A percentile compares a stretch with the other conserved stretches of the same genome.
Evolutionary conservation across 1,140 invertebrate genomes (phyloP).

Genomic region (Brachionus sp.): DNA sequence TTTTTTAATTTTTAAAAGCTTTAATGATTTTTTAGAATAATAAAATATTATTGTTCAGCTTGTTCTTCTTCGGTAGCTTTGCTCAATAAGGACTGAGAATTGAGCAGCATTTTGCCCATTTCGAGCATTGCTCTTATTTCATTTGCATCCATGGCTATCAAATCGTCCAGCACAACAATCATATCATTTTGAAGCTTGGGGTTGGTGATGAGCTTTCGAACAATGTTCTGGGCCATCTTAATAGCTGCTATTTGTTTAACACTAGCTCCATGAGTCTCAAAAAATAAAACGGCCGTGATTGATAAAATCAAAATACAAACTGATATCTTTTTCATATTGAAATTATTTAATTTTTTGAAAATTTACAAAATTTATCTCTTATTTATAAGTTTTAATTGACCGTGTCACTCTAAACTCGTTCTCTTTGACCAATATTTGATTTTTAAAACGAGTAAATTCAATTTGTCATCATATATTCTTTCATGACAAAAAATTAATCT

Average conservation of each 20-base stretch:
- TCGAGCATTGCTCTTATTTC: slow-evolving; percentile 5
- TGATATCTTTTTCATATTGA: background rate
- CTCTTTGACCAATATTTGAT: background rate
- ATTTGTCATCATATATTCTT: background rate
- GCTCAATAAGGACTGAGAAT: background rate
- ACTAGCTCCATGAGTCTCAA: background rate
- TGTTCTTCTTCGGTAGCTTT: background rate
- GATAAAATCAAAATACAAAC: background rate
- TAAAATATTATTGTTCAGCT: background rate
- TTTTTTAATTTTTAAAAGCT: background rate
- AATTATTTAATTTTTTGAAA: background rate
- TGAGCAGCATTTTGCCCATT: background rate
- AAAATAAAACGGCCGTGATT: background rate
- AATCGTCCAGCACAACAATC: background rate
- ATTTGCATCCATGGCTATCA: background rate
- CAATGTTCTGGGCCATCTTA: background rate
- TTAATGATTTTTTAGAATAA: background rate
- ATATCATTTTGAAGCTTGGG: background rate
- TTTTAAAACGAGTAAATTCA: background rate
- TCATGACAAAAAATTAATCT: too few relatives aligned
- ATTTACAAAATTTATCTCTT: background rate
- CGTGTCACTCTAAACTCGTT: background rate
- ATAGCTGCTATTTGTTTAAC: background rate
- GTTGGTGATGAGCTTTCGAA: background rate
- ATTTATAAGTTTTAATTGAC: slow-evolving; percentile 2